phyloP scores from a whole-genome alignment of 1,140 invertebrate species.

The Brachionus sp. region DNA sequence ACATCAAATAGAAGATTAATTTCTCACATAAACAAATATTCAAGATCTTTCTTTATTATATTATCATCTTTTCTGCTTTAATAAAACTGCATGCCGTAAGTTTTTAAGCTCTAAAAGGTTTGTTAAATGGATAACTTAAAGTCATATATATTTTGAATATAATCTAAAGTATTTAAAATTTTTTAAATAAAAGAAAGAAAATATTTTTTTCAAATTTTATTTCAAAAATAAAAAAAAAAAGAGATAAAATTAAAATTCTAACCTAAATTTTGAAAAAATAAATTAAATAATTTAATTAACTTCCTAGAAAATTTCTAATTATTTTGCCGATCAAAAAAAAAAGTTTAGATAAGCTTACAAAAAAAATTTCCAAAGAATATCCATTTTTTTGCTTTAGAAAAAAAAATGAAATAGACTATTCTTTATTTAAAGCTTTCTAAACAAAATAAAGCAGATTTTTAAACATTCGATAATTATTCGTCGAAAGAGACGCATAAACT shows the following conservation, averaged over 20 bases:
- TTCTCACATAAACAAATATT: too few species aligned
- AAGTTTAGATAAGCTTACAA: background rate
- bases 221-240: background rate
- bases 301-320: background rate
- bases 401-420: background rate
- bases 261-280: background rate
- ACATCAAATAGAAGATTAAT: too few species aligned
- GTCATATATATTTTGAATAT: too few species aligned
- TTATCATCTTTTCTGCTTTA: too few species aligned
- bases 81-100: too few species aligned
- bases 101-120: too few species aligned
- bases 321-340: background rate
- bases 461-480: constrained; percentile 15
- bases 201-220: background rate
- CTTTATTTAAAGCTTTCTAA: background rate
- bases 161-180: too few species aligned
- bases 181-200: background rate
- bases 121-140: too few species aligned
- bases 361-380: background rate
- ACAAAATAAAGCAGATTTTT: background rate
- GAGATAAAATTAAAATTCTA: background rate
- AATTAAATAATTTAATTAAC: background rate
- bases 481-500: constrained; percentile 38
- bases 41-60: too few species aligned
- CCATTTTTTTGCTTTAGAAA: background rate